phyloP scores from a whole-genome alignment of 2,113 vertebrate species.

The Murina feae region DNA sequence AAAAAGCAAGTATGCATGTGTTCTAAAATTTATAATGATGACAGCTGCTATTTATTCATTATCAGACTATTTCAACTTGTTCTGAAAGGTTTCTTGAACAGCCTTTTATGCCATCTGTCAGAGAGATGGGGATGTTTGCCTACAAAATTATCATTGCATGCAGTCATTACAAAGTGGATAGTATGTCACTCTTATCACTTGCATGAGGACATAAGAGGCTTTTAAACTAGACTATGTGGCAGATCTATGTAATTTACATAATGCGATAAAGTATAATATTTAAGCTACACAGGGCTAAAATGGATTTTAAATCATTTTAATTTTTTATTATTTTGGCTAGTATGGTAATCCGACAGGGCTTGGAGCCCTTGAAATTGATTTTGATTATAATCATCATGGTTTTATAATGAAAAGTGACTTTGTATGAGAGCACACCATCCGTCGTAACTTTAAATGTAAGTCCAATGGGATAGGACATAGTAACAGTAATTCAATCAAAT shows the following conservation, averaged over 20 bases:
- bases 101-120: conserved; percentile 56
- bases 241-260: conserved; percentile 68
- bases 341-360: conserved; percentile 34
- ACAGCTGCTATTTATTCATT: conserved; percentile 59
- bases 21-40: conserved; percentile 37
- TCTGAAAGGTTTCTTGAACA: conserved; percentile 51
- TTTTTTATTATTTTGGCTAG: conserved; percentile 57
- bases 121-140: conserved; percentile 38
- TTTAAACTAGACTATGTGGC: conserved; percentile 42
- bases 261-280: conserved; percentile 57
- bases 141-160: conserved; percentile 61
- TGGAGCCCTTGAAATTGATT: conserved; percentile 62
- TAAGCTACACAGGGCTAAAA: conserved; percentile 56
- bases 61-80: conserved; percentile 50
- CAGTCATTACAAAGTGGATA: conserved; percentile 50
- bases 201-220: conserved; percentile 18
- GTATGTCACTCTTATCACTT: conserved; percentile 53
- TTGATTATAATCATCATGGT: conserved; percentile 58
- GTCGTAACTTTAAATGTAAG: conserved; percentile 21
- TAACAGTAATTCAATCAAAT: conserved; percentile 52
- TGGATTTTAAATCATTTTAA: conserved; percentile 66
- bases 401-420: conserved; percentile 59
- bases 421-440: not conserved
- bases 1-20: conserved; percentile 10
- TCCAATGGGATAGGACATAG: conserved; percentile 2